A percentile compares a stretch with the other conserved stretches of the same genome.
These are phyloP conservation scores for Caretta caretta DNA, from an alignment of 2,113 vertebrate genomes.

Conservation along the genomic window DNA sequence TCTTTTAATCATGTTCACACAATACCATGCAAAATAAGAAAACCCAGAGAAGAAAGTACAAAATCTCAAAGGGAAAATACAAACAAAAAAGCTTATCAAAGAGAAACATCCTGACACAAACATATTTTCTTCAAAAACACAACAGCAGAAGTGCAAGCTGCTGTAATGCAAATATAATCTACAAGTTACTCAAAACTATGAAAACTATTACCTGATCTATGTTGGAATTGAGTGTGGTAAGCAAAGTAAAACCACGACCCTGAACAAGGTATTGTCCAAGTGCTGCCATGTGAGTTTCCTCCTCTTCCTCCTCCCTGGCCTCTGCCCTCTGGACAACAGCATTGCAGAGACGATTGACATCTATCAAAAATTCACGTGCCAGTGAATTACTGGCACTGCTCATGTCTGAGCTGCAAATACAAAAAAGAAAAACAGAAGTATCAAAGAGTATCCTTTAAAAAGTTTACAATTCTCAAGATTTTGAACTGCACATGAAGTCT, in stretches of 20 bases:
- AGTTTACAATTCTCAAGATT: neutral
- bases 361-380: slow-evolving; percentile 96
- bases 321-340: slow-evolving; percentile 92
- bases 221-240: slow-evolving; percentile 91
- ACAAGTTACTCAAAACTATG: neutral
- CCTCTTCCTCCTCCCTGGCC: slow-evolving; percentile 91
- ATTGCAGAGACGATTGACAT: slow-evolving; percentile 96
- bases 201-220: slow-evolving; percentile 90
- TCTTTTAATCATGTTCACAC: neutral
- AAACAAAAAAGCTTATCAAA: neutral
- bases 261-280: slow-evolving; percentile 95
- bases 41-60: neutral
- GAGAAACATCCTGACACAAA: neutral
- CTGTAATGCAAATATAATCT: neutral
- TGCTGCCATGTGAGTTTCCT: slow-evolving; percentile 94
- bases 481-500: accelerated
- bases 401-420: slow-evolving; percentile 92
- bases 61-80: neutral
- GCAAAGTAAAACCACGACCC: slow-evolving; percentile 92
- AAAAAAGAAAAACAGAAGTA: slow-evolving; percentile 12
- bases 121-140: neutral
- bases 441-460: neutral
- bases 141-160: neutral
- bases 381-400: slow-evolving; percentile 95
- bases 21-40: neutral